Evolutionary conservation across 2,797 vertebrate species (phyloP), one percentile per base, ranked within the genome.

Genomic region (Nannoperca obscura): DNA sequence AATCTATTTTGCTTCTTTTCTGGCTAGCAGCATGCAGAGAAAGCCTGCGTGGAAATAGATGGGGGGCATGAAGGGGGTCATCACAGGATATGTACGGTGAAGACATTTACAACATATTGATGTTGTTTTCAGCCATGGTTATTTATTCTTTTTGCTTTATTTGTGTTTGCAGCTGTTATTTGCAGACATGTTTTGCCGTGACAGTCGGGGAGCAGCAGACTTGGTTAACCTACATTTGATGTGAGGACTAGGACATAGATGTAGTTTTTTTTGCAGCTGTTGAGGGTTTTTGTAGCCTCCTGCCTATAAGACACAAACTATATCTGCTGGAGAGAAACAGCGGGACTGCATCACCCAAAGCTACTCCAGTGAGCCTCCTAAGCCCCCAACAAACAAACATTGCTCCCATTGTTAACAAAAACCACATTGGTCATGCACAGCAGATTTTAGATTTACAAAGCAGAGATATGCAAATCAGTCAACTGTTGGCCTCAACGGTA

Each of bases 381-480:
- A 89, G 75, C n/a, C 75, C 46, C 60, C 44, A 38, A 76, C 57
- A 78, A 88, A 84, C 68, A 90, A 82, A 88, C 85, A 75, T 60
- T n/a, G 50, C 55, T 71, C 42, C 59, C 46, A 65, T 86, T 93
- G 86, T 88, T 64, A 62, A 84, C 77, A 60, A 88, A 79, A n/a
- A 71, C 65, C 75, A 77, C 63, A 77, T 81, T 76, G 82, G 86
- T 90, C 90, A 91, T 80, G 76, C 88, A 83, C 60, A 78, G 71
- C 73, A 88, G 83, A 84, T n/a, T 92, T 92, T 80, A 84, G 81
- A 83, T 81, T 80, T 74, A 52, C 76, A 85, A 22, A 77, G 58
- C 24, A 24, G 42, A 67, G 50, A 84, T 76, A 82, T 88, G 74
- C 80, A 85, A 86, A 87, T 82, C 36, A 65, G 36, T 50, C 34